A percentile compares a stretch with the other conserved stretches of the same genome.
Evolutionary conservation across 2,797 vertebrate species (phyloP).

Genomic region (Psittacula echo): DNA sequence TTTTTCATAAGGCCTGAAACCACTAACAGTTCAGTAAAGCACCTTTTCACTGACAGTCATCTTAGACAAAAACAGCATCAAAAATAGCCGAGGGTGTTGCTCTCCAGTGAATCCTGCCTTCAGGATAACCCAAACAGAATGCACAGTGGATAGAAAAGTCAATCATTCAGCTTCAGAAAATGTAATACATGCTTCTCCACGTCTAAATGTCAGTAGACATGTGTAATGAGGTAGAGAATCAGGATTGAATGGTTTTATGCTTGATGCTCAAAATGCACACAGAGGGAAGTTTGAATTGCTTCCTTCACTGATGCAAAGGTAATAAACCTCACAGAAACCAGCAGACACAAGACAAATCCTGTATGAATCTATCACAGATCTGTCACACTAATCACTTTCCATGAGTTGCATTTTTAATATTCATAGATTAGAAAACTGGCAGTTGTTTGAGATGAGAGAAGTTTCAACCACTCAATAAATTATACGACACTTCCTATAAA

Average conservation of each 20-base stretch:
- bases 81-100: background rate
- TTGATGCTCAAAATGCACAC: background rate
- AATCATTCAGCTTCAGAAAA: background rate
- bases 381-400: background rate
- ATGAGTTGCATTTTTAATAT: background rate
- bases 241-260: background rate
- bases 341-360: background rate
- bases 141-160: background rate
- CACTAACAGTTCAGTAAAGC: background rate
- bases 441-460: background rate
- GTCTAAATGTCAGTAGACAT: background rate
- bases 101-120: background rate
- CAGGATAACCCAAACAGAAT: background rate
- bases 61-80: background rate
- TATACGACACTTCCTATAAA: background rate
- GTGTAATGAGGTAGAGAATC: background rate
- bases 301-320: background rate
- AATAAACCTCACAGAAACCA: background rate
- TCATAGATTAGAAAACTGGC: background rate
- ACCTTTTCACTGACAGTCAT: background rate
- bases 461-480: background rate
- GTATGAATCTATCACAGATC: background rate
- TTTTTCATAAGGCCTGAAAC: background rate
- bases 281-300: background rate
- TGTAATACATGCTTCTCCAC: background rate